Evolutionary conservation across 2,797 vertebrate genomes (phyloP).

Genomic region (Karalla daura): DNA sequence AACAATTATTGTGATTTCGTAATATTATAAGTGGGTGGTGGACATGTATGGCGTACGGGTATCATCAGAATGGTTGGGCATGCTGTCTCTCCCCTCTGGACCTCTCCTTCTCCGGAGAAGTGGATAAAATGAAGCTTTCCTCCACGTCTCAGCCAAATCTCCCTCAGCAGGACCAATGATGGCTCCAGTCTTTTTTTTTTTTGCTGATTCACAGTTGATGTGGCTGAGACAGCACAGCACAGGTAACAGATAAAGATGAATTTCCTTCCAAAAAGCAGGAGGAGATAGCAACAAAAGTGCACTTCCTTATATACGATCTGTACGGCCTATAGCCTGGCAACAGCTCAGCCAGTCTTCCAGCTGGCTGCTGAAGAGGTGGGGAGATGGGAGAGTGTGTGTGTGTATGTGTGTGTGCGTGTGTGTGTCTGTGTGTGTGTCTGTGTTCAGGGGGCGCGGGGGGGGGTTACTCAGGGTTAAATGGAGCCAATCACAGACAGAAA

Average conservation of each 20-base stretch:
- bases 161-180: conserved; percentile 17
- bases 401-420: no score
- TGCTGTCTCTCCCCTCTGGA: conserved; percentile 1
- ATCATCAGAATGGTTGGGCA: conserved; percentile 2
- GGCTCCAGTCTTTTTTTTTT: conserved; percentile 52
- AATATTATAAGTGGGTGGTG: conserved; percentile 1
- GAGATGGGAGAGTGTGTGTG: neutral
- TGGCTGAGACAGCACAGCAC: conserved; percentile 57
- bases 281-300: conserved; percentile 36
- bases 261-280: conserved; percentile 39
- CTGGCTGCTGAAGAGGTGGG: conserved; percentile 24
- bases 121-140: no score
- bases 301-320: conserved; percentile 25
- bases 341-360: conserved; percentile 50
- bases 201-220: conserved; percentile 61
- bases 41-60: neutral
- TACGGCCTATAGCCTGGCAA: conserved; percentile 28
- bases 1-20: neutral
- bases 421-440: neutral
- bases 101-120: neutral
- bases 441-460: neutral
- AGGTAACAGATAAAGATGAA: conserved; percentile 65
- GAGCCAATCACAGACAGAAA: conserved; percentile 78
- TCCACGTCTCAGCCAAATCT: conserved; percentile 28
- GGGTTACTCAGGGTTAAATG: conserved; percentile 75